Base-by-base conservation (phyloP, 2,888 invertebrate genomes). In the Rhingia campestris region DNA sequence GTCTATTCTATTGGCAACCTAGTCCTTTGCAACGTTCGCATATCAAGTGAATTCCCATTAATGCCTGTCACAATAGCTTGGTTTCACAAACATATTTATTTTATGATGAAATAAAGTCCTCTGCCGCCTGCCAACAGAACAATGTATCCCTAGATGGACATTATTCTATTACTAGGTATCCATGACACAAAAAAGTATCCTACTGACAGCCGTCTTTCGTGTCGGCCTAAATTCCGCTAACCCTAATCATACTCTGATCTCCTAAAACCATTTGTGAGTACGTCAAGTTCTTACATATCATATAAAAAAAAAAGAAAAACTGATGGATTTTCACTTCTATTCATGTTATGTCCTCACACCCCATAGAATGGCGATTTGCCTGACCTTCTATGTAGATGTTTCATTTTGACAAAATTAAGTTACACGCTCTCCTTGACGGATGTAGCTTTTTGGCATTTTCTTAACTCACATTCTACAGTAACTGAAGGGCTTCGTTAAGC, bases 201-300 rank as follows among this genome's bases (percentile, higher is more conserved):
- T 12, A 12, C 69, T 45, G 9, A 37, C 47, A 39, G 56, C 22
- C 22, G 1, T 51, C 59, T 30, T 30, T 43, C 51, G 51, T 72
- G 72, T 72, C 72, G 61, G 35, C 22, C 12, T 43, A 49, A 72
- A 53, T 72, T 61, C 61, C 59, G 22, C 61, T 53, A 39, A 61
- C 59, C 59, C 72, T 61, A 61, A 61, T 72, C 72, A 61, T 72
- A 72, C 61, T 72, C 35, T 22, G 22, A 1, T 72, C 51, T 35
- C 43, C 43, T 61, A 61, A 35, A 43, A 72, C 51, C 59, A 59
- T 14, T 22, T 47, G 47, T 22, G 47, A 3, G 7, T 22, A 22
- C 22, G 22, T 22, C 22, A 22, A 22, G 22, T 22, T 22, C 22
- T 22, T 22, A 22, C 22, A 22, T 22, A 22, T 22, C 22, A 22